phyloP scores from a whole-genome alignment of 2,888 invertebrate species.

The Tachina fera region DNA sequence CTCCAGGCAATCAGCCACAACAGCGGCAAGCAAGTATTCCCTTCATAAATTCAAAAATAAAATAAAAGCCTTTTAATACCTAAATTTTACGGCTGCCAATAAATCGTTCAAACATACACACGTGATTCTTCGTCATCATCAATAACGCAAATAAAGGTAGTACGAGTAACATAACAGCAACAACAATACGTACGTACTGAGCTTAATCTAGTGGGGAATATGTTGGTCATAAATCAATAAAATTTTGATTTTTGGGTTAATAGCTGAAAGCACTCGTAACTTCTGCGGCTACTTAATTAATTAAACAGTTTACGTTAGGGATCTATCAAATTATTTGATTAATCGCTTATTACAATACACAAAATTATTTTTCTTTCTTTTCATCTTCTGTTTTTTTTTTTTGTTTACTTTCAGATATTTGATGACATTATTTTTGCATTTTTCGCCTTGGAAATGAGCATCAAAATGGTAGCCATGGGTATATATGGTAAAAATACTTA shows the following conservation, averaged over 20 bases:
- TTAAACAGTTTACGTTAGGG: background rate
- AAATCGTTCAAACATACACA: conserved; percentile 23
- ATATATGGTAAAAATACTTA: conserved; percentile 96
- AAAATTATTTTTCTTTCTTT: background rate
- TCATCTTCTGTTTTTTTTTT: background rate
- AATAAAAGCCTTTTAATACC: background rate
- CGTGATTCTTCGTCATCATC: conserved; percentile 23
- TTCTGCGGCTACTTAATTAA: background rate
- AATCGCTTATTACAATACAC: background rate
- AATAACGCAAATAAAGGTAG: background rate
- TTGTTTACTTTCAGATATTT: conserved; percentile 88
- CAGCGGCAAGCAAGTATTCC: background rate
- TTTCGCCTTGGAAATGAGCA: conserved; percentile 98
- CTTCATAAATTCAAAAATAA: conserved; percentile 9
- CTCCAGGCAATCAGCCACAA: background rate
- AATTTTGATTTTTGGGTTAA: background rate
- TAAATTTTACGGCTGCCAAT: conserved; percentile 21
- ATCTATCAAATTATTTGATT: background rate
- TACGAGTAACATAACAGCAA: background rate
- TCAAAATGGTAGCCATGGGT: conserved; percentile 99
- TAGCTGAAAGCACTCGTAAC: conserved; percentile 18
- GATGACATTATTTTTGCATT: conserved; percentile 99
- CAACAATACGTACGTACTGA: background rate
- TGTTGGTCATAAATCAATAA: background rate
- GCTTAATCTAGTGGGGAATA: conserved; percentile 2